Conservation (phyloP, 30 jellyfish, hydroid and myxozoan species). For the Aurelia aurita region DNA sequence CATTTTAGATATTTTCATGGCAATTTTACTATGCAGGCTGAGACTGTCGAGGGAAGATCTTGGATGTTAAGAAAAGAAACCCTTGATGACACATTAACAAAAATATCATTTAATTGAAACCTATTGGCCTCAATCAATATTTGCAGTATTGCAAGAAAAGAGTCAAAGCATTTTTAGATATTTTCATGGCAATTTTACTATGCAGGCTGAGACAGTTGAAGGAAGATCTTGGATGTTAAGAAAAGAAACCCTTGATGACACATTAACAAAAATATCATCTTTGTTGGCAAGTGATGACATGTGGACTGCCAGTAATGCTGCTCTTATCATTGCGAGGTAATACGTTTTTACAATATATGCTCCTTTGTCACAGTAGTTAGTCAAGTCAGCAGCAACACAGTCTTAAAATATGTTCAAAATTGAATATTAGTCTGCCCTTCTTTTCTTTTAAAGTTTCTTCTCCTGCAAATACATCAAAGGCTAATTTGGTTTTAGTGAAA, state of each 20-base stretch:
- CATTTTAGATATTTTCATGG: too few species aligned
- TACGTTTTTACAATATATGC: not conserved
- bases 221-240: constrained; percentile 89
- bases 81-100: constrained; percentile 69
- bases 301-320: constrained; percentile 81
- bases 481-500: too few species aligned
- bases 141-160: too few species aligned
- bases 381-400: too few species aligned
- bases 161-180: too few species aligned
- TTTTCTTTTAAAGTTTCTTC: too few species aligned
- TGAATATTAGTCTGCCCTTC: too few species aligned
- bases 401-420: too few species aligned
- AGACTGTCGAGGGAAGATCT: constrained; percentile 74
- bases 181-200: not conserved
- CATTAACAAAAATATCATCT: constrained; percentile 42
- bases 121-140: too few species aligned
- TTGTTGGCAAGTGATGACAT: constrained; percentile 55
- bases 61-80: constrained; percentile 83
- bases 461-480: too few species aligned
- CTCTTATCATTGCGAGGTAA: constrained; percentile 82
- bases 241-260: constrained; percentile 70
- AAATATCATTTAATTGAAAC: constrained; percentile 39
- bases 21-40: constrained; percentile 63
- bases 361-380: too few species aligned
- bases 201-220: constrained; percentile 82